Conservation (phyloP, 1,140 invertebrate genomes). For the Dermatophagoides farinae region DNA sequence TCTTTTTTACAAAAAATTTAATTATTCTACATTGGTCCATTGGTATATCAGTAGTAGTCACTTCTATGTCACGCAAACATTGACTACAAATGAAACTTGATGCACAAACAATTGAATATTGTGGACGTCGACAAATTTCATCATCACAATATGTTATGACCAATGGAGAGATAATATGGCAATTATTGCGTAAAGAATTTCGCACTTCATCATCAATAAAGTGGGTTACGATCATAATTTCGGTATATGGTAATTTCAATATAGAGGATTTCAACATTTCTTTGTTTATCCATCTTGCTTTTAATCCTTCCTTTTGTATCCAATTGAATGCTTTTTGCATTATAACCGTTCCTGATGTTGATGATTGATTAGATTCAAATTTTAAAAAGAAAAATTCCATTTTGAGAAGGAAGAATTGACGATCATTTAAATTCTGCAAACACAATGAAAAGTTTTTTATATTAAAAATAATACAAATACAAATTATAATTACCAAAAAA, state of each 20-base stretch:
- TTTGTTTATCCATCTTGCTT: background rate
- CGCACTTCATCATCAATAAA: background rate
- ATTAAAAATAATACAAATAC: no score
- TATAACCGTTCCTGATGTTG: background rate
- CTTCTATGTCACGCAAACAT: background rate
- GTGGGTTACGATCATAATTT: background rate
- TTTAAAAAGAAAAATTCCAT: no score
- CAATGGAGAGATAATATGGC: background rate
- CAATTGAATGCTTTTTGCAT: background rate
- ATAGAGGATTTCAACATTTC: no score
- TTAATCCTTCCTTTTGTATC: background rate
- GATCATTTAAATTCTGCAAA: no score
- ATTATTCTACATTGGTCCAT: background rate
- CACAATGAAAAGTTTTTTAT: no score
- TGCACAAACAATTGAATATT: background rate
- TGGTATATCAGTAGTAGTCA: background rate
- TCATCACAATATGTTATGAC: constrained; percentile 1
- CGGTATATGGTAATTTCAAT: no score
- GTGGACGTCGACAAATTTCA: background rate
- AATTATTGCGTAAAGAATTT: background rate
- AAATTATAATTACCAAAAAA: no score
- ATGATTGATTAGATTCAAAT: no score
- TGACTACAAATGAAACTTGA: background rate
- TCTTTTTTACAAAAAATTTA: background rate
- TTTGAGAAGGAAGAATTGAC: no score